Evolutionary conservation across 2,888 invertebrate species (phyloP).

Genomic region (Elmis aenea): DNA sequence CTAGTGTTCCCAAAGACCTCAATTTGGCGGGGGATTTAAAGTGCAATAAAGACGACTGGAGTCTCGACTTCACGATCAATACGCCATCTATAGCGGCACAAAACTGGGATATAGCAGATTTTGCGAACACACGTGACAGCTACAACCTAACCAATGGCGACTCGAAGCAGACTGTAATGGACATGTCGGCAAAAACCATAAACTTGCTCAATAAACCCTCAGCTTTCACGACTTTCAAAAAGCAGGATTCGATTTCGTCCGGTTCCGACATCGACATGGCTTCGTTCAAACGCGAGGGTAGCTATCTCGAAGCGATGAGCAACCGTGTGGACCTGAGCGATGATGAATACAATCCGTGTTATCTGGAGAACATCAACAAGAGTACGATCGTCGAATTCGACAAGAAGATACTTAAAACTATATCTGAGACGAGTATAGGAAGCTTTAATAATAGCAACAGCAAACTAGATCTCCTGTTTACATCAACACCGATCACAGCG

Average conservation of each 20-base stretch:
- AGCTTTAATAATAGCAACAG: slow-evolving; percentile 28
- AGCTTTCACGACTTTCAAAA: slow-evolving; percentile 5
- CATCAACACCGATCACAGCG: slow-evolving; percentile 31
- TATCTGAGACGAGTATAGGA: slow-evolving; percentile 43
- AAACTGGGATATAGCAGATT: slow-evolving; percentile 44
- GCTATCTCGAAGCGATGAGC: slow-evolving; percentile 44
- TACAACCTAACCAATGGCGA: slow-evolving; percentile 1
- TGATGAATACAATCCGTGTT: slow-evolving; percentile 53
- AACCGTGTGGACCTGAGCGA: slow-evolving; percentile 43
- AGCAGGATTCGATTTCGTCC: slow-evolving; percentile 22
- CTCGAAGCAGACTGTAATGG: background rate
- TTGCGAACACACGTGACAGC: slow-evolving; percentile 18
- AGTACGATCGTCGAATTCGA: slow-evolving; percentile 44
- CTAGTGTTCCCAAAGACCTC: slow-evolving; percentile 63
- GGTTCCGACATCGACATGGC: slow-evolving; percentile 19
- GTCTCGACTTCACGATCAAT: slow-evolving; percentile 18
- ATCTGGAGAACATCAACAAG: slow-evolving; percentile 48
- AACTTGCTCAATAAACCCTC: background rate
- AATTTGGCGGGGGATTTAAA: slow-evolving; percentile 52
- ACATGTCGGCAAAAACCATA: slow-evolving; percentile 3
- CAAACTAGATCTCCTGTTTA: slow-evolving; percentile 30
- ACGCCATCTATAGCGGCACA: slow-evolving; percentile 42
- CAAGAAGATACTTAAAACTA: slow-evolving; percentile 40
- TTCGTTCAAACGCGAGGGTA: slow-evolving; percentile 40
- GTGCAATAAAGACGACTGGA: slow-evolving; percentile 24